Evolutionary conservation across 2,113 vertebrate species (phyloP).

Genomic region (Lucifuga dentata): DNA sequence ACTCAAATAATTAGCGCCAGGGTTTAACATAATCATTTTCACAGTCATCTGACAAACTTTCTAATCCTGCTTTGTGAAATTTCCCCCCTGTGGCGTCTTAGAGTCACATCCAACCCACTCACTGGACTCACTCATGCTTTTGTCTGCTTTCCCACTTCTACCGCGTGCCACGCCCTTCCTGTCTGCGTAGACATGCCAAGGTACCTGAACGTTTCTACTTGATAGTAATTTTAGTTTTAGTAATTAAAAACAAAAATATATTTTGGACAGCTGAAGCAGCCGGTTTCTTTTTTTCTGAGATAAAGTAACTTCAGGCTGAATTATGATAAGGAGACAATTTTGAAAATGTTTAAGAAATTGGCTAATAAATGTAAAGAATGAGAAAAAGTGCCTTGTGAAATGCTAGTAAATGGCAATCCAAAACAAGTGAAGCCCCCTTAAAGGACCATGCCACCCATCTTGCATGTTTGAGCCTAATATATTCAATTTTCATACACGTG

Average conservation of each 20-base stretch:
- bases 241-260: too few species aligned
- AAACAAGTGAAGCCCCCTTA: too few species aligned
- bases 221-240: too few species aligned
- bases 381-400: not conserved
- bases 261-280: not conserved
- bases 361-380: constrained; percentile 13
- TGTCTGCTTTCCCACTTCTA: constrained; percentile 14
- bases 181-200: constrained; percentile 24
- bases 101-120: constrained; percentile 21
- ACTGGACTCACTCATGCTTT: not conserved
- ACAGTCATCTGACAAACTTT: constrained; percentile 29
- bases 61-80: not conserved
- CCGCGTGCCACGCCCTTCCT: constrained; percentile 25
- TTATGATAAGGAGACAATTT: constrained; percentile 27
- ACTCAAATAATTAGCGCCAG: constrained; percentile 6
- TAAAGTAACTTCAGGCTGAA: constrained; percentile 1
- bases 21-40: constrained; percentile 24
- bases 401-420: too few species aligned
- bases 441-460: too few species aligned
- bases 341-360: constrained; percentile 22
- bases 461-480: too few species aligned
- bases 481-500: too few species aligned
- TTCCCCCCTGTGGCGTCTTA: constrained; percentile 9
- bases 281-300: not conserved
- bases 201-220: too few species aligned